Evolutionary conservation across 2,113 vertebrate species (phyloP).

Genomic region (Tinamus guttatus): DNA sequence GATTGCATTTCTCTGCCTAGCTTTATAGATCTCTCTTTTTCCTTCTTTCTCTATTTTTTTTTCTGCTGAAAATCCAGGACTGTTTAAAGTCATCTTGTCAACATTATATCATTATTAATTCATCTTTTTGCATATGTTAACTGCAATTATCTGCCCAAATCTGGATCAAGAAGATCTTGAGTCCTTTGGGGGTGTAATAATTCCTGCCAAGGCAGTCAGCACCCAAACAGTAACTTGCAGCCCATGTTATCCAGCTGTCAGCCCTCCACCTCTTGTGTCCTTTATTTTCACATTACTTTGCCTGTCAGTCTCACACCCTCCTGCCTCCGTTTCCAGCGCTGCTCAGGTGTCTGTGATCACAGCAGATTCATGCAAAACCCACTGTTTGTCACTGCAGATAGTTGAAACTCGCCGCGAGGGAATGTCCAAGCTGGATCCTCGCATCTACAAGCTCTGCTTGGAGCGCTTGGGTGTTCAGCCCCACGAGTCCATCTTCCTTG

Average conservation of each 20-base stretch:
- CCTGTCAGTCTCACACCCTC: background rate
- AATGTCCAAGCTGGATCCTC: constrained; percentile 74
- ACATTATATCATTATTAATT: background rate
- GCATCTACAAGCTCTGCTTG: constrained; percentile 79
- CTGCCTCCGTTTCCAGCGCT: background rate
- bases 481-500: constrained; percentile 81
- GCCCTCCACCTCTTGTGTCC: background rate
- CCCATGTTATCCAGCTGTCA: background rate
- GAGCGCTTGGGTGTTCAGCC: constrained; percentile 75
- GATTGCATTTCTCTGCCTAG: background rate
- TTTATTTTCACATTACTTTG: background rate
- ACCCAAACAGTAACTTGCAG: background rate
- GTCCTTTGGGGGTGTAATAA: no score
- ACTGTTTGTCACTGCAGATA: constrained; percentile 63
- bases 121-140: background rate
- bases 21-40: background rate
- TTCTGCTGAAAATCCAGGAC: background rate
- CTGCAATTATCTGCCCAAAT: no score
- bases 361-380: background rate
- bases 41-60: no score
- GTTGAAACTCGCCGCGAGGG: constrained; percentile 80
- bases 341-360: background rate
- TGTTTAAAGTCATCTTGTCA: background rate
- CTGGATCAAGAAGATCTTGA: no score
- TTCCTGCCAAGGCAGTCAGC: background rate